These are phyloP conservation scores for Lasioglossum villosulum DNA, from an alignment of 2,888 invertebrate genomes.

Conservation along the genomic window DNA sequence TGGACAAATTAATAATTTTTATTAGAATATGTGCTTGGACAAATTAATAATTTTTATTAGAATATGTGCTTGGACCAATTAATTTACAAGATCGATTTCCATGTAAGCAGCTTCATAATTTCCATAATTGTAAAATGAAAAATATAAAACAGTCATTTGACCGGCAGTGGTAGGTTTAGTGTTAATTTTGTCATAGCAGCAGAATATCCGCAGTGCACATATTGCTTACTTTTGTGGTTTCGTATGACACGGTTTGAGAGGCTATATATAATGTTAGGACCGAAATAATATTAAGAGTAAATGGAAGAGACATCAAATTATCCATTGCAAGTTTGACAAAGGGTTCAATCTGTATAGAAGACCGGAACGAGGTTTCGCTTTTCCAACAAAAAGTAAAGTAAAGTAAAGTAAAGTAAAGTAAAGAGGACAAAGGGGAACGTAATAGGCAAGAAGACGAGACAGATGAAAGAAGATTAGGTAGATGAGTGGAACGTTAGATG, in stretches of 20 bases:
- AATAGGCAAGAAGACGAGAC: constrained; percentile 3
- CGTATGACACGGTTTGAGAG: not conserved
- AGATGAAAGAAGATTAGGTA: constrained; percentile 45
- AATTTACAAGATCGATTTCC: too few species aligned
- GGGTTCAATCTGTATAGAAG: not conserved
- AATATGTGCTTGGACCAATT: too few species aligned
- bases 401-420: not conserved
- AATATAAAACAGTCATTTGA: too few species aligned
- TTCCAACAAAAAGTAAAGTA: not conserved
- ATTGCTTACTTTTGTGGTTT: not conserved
- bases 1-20: too few species aligned
- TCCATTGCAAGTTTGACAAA: not conserved
- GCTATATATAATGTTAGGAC: not conserved
- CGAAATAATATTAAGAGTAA: not conserved
- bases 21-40: too few species aligned
- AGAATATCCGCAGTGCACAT: not conserved
- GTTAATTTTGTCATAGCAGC: not conserved
- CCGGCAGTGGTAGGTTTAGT: too few species aligned
- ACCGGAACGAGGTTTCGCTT: not conserved
- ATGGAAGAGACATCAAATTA: not conserved
- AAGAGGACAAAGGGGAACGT: constrained; percentile 6
- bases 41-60: too few species aligned
- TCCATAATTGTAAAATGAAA: too few species aligned
- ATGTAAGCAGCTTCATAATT: too few species aligned
- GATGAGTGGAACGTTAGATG: constrained; percentile 52